Percentiles rank a stretch among this genome's conserved stretches.
Conservation (phyloP, 1,140 invertebrate species). For the Pentalonia nigronervosa region DNA sequence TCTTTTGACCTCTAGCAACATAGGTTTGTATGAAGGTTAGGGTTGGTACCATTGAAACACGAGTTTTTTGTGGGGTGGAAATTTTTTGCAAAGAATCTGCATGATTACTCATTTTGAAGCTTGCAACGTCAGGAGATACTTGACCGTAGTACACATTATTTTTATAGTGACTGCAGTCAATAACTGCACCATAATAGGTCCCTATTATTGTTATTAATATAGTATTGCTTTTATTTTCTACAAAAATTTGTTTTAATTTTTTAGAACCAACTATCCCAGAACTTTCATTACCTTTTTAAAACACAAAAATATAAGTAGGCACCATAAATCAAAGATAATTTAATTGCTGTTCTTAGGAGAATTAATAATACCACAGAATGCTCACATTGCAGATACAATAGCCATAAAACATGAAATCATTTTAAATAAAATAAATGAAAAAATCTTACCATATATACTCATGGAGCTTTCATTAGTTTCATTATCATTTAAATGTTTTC, state of each 20-base stretch:
- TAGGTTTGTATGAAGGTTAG: too few relatives aligned
- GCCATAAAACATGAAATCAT: background rate
- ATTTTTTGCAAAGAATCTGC: too few relatives aligned
- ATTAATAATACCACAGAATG: background rate
- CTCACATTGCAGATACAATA: background rate
- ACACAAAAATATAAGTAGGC: background rate
- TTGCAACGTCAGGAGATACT: too few relatives aligned
- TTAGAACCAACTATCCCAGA: too few relatives aligned
- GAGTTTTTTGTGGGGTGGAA: too few relatives aligned
- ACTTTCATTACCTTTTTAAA: background rate
- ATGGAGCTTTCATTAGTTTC: constrained; percentile 8
- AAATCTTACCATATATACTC: constrained; percentile 29
- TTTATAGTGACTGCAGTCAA: too few relatives aligned
- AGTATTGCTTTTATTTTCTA: background rate
- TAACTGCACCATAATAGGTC: too few relatives aligned
- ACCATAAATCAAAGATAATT: background rate
- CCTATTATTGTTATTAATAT: too few relatives aligned
- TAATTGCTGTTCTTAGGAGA: background rate
- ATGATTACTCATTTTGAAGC: too few relatives aligned
- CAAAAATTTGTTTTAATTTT: background rate
- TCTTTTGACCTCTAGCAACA: too few relatives aligned
- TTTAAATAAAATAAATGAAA: background rate
- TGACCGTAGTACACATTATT: too few relatives aligned
- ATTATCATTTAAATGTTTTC: constrained; percentile 22
- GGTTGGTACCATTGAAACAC: too few relatives aligned